Conservation (phyloP, 2,888 invertebrate genomes). For the Diaphora mendica region DNA sequence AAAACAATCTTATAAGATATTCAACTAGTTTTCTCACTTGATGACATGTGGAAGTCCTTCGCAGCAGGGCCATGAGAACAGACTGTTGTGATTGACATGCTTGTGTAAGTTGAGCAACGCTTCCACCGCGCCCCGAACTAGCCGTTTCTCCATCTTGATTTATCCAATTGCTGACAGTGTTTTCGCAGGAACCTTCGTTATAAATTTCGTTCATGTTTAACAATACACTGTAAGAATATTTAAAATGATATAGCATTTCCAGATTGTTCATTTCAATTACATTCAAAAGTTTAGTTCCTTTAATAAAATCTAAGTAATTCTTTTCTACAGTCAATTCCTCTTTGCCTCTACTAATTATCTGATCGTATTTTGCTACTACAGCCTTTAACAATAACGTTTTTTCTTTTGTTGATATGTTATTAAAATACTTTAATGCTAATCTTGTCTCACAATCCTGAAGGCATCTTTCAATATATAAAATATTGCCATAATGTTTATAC, state of each 20-base stretch:
- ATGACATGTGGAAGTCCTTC: constrained; percentile 69
- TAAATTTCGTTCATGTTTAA: constrained; percentile 69
- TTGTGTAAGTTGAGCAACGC: constrained; percentile 64
- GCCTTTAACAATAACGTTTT: constrained; percentile 70
- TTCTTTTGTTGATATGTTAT: constrained; percentile 61
- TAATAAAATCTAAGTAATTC: constrained; percentile 81
- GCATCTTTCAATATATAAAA: constrained; percentile 76
- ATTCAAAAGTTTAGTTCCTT: constrained; percentile 69
- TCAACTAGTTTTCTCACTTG: constrained; percentile 71
- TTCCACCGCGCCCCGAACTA: constrained; percentile 65
- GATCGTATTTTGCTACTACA: constrained; percentile 74
- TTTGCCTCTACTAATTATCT: constrained; percentile 64
- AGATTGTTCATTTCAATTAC: constrained; percentile 64
- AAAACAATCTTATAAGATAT: constrained; percentile 59
- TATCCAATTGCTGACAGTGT: constrained; percentile 59
- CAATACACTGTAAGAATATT: constrained; percentile 71
- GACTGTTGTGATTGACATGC: constrained; percentile 59
- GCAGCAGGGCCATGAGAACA: constrained; percentile 62
- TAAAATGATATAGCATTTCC: constrained; percentile 76
- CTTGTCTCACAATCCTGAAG: constrained; percentile 74
- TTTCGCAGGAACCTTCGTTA: constrained; percentile 61
- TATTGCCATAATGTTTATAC: constrained; percentile 68
- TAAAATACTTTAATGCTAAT: constrained; percentile 73
- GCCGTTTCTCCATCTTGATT: constrained; percentile 52
- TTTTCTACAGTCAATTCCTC: constrained; percentile 66